A percentile compares a stretch with the other conserved stretches of the same genome.
Evolutionary conservation across 2,113 vertebrate species (phyloP).

Genomic region (Sylvicapra grimmia): DNA sequence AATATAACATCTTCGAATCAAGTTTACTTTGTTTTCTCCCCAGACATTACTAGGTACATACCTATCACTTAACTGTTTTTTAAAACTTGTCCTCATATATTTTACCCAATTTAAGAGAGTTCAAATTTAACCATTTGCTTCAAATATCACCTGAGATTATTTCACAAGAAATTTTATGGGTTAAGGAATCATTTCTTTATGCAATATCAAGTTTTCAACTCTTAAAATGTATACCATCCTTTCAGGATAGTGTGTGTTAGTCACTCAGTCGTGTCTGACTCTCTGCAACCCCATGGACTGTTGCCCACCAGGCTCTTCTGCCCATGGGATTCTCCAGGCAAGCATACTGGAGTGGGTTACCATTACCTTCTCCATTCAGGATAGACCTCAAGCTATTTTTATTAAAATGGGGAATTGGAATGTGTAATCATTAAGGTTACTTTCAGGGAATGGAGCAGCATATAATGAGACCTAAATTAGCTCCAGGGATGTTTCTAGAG

Average conservation of each 20-base stretch:
- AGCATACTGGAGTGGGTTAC: neutral
- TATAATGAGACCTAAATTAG: neutral
- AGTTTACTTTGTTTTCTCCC: neutral
- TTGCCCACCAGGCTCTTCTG: neutral
- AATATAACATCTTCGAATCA: neutral
- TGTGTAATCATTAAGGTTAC: neutral
- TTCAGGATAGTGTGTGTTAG: neutral
- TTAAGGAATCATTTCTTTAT: neutral
- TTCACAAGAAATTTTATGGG: neutral
- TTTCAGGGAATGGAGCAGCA: neutral
- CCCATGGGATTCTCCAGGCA: neutral
- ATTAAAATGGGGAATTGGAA: neutral
- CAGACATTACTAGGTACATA: neutral
- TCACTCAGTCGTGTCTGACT: rapidly evolving
- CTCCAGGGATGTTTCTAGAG: neutral
- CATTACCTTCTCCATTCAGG: neutral
- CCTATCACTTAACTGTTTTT: neutral
- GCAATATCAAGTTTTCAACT: neutral
- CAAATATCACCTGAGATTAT: neutral
- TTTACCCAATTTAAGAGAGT: neutral
- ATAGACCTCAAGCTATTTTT: neutral
- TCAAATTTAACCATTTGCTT: neutral
- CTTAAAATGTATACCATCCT: neutral
- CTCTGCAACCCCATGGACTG: neutral
- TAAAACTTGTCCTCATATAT: neutral